Evolutionary conservation across 1,140 invertebrate genomes (phyloP), one percentile per base, ranked within the genome.

Genomic region (Aphaenogaster rudis): DNA sequence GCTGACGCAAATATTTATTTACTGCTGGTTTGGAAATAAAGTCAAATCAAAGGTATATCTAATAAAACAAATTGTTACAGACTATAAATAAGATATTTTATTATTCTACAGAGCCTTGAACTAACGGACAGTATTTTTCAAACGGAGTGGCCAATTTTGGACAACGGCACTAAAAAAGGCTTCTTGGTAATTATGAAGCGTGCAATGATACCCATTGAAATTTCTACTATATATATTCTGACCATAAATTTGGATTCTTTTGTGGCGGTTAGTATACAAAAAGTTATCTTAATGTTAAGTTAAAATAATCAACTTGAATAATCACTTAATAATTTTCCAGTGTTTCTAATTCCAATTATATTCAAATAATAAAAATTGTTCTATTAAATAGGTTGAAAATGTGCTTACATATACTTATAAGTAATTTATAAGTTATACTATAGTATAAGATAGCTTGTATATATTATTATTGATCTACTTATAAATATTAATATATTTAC

Each of bases 1-100:
- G 36, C 15, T 86, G 2, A 28, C 87, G 0, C 88, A 96, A 81
- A 92, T 96, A n/a, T 95, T 95, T 63, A 89, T 96, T 0, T 96
- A 96, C 85, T 96, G 96, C 89, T 96, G 96, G 96, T 96, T 95
- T 87, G 96, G 96, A 28, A 96, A 95, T 88, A 95, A 96, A 91
- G 94, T 96, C 0, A 96, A 88, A 69, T 61, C 36, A n/a, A 64
- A 89, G 76, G 63, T 86, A 82, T 71, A 6, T 9, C 9, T 33
- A 28, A 13, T 61, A 21, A 54, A 74, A 57, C 4, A 72, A 6
- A 54, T 28, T 61, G 15, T 11, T 50, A 50, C 0, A 71, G 1
- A 17, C 2, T 3, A 15, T 28, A 67, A 48, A 69, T 15, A 76
- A 42, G 9, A 48, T 33, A 36, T 74, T 52, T 17, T 74, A 74